These are phyloP conservation scores for Anas platyrhynchos DNA, from an alignment of 2,113 vertebrate species.

Conservation along the genomic window DNA sequence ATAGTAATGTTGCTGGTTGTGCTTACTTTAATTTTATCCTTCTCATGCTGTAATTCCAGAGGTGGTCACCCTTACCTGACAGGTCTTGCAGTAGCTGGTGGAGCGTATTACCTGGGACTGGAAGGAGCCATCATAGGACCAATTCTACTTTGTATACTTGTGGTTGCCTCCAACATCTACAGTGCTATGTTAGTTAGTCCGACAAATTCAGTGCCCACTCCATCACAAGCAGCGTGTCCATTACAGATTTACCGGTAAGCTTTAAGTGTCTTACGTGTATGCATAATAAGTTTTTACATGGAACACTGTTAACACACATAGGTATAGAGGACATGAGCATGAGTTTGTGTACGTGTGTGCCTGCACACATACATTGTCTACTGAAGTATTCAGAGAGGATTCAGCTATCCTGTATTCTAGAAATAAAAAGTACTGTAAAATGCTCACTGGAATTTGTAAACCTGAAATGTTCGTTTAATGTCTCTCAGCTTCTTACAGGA, in stretches of 20 bases:
- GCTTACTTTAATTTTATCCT: not conserved
- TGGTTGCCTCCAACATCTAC: constrained; percentile 98
- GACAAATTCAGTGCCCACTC: constrained; percentile 86
- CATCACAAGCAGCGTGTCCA: constrained; percentile 85
- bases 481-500: not conserved
- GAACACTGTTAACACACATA: rapidly evolving
- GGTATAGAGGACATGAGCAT: not conserved
- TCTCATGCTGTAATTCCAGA: constrained; percentile 69
- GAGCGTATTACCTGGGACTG: constrained; percentile 94
- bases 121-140: constrained; percentile 98
- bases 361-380: rapidly evolving
- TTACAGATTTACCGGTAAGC: constrained; percentile 83
- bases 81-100: constrained; percentile 94
- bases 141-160: constrained; percentile 96
- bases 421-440: not conserved
- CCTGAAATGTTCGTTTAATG: not conserved
- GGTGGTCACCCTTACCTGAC: constrained; percentile 97
- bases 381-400: not conserved
- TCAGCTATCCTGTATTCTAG: not conserved
- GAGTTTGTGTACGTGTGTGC: not conserved
- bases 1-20: not conserved
- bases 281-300: not conserved
- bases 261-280: not conserved
- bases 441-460: not conserved
- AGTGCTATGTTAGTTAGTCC: constrained; percentile 98